Conservation (phyloP, 2,113 vertebrate genomes). For the Myrmecobius fasciatus region DNA sequence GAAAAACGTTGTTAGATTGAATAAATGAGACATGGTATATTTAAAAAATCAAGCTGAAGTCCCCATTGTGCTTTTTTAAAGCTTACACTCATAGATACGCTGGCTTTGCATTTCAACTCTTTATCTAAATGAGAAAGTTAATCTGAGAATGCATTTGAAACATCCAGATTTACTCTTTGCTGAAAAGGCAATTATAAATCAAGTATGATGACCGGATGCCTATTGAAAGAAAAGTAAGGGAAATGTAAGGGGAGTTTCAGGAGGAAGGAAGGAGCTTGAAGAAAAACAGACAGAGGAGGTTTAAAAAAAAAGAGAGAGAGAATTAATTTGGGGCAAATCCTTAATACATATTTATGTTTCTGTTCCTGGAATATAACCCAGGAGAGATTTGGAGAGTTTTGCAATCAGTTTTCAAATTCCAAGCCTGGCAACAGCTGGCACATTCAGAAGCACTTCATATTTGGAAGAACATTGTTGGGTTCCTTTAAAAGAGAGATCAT, state of each 20-base stretch:
- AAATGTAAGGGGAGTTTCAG: not conserved
- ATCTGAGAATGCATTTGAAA: not conserved
- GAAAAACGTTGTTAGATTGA: slow-evolving; percentile 10
- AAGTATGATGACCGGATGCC: slow-evolving; percentile 5
- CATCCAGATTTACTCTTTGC: slow-evolving; percentile 5
- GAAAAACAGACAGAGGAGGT: not conserved
- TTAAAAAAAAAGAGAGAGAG: not conserved
- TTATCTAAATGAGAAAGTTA: not conserved
- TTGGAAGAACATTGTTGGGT: not conserved
- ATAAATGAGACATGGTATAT: not conserved
- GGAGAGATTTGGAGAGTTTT: not conserved
- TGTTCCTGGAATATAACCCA: not conserved
- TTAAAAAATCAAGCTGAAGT: slow-evolving; percentile 27
- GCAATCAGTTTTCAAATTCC: not conserved
- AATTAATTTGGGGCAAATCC: not conserved
- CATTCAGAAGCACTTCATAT: not conserved
- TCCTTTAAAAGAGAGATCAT: not conserved
- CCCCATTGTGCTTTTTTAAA: slow-evolving; percentile 20
- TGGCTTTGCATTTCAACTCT: slow-evolving; percentile 42
- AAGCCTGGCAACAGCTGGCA: not conserved
- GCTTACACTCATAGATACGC: slow-evolving; percentile 14
- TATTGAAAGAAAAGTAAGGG: slow-evolving; percentile 14
- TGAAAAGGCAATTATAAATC: slow-evolving; percentile 47
- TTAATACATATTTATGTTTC: not conserved
- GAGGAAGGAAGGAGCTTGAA: not conserved